phyloP scores from a whole-genome alignment of 2,888 invertebrate species.

The Macrosiphum euphorbiae region DNA sequence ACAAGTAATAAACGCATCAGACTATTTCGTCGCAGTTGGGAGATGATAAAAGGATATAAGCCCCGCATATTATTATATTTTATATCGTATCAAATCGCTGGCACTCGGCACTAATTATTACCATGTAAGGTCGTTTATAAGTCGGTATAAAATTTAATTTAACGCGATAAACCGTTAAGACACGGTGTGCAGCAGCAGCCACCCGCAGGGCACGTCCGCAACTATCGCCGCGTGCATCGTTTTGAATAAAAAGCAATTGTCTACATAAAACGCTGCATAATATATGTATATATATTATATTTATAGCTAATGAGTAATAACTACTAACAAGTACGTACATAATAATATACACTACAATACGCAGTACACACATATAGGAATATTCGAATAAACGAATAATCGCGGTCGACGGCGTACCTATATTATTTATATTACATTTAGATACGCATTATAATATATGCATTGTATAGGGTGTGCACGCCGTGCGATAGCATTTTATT shows the following conservation, averaged over 20 bases:
- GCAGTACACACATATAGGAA: background rate
- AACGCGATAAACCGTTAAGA: background rate
- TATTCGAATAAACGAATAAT: background rate
- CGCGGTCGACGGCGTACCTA: background rate
- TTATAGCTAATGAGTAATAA: background rate
- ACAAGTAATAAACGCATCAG: background rate
- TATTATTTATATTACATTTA: background rate
- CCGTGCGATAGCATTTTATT: background rate
- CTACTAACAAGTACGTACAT: background rate
- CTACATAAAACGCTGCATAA: background rate
- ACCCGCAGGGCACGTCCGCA: background rate
- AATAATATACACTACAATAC: background rate
- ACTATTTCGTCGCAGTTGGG: background rate
- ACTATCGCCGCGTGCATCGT: background rate
- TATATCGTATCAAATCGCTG: background rate
- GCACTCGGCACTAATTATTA: background rate
- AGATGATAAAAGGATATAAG: background rate
- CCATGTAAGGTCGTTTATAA: conserved; percentile 11
- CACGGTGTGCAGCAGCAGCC: background rate
- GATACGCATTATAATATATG: background rate
- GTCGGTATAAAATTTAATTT: background rate
- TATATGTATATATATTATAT: background rate
- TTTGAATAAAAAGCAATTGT: background rate
- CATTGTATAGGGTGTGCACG: background rate
- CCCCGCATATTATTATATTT: background rate